A percentile compares a stretch with the other conserved stretches of the same genome.
phyloP scores from a whole-genome alignment of 2,888 invertebrate genomes.

The Cryptocephalus primarius region DNA sequence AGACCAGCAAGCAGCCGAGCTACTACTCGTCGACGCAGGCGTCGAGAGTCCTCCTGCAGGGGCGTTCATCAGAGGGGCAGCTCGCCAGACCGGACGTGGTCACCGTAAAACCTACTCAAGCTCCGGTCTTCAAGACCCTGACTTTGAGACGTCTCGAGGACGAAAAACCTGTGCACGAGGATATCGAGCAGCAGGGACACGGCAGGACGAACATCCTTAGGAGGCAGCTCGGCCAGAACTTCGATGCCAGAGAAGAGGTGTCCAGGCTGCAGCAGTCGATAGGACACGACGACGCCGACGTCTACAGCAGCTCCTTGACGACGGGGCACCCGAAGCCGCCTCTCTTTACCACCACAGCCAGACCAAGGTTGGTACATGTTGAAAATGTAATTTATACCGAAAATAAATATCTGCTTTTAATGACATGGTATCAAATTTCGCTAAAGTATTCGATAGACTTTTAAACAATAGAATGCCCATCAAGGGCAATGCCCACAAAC shows the following conservation, averaged over 20 bases:
- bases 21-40: constrained; percentile 28
- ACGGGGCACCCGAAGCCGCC: constrained; percentile 54
- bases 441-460: too few species aligned
- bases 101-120: constrained; percentile 25
- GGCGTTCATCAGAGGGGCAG: constrained; percentile 30
- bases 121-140: constrained; percentile 23
- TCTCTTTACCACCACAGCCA: constrained; percentile 56
- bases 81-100: constrained; percentile 28
- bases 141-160: constrained; percentile 28
- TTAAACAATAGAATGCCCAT: too few species aligned
- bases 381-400: too few species aligned
- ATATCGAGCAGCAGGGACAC: constrained; percentile 32
- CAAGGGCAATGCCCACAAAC: too few species aligned
- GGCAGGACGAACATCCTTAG: constrained; percentile 49
- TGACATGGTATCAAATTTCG: too few species aligned
- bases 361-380: constrained; percentile 30
- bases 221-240: constrained; percentile 47
- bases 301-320: constrained; percentile 55
- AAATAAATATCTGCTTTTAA: too few species aligned
- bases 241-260: constrained; percentile 42
- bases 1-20: constrained; percentile 21
- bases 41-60: constrained; percentile 31
- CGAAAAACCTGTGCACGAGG: constrained; percentile 45
- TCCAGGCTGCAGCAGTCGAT: constrained; percentile 46
- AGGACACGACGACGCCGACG: constrained; percentile 56